Evolutionary conservation across 2,797 vertebrate species (phyloP).

Genomic region (Amazonetta brasiliensis): DNA sequence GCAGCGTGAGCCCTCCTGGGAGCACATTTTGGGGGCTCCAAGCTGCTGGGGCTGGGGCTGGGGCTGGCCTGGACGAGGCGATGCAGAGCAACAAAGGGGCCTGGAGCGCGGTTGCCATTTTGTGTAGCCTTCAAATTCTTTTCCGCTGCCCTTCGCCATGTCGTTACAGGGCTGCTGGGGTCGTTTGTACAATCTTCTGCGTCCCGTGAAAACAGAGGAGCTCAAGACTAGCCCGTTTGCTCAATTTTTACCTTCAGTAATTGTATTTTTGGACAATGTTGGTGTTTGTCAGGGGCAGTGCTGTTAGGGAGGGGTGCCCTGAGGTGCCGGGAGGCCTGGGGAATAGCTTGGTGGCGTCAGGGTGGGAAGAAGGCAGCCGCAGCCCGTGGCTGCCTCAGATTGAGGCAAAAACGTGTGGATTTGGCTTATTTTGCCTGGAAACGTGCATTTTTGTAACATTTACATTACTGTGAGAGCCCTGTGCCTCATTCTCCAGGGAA

Average conservation of each 20-base stretch:
- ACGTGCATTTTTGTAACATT: too few species aligned
- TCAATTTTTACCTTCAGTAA: not conserved
- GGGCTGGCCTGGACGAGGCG: not conserved
- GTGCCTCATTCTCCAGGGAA: fast-evolving
- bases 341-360: too few species aligned
- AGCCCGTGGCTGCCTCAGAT: fast-evolving
- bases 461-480: too few species aligned
- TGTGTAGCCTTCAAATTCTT: not conserved
- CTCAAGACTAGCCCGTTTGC: not conserved
- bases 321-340: too few species aligned
- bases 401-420: too few species aligned
- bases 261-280: fast-evolving
- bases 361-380: not conserved
- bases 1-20: too few species aligned
- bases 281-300: not conserved
- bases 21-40: fast-evolving
- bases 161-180: not conserved
- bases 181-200: not conserved
- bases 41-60: not conserved
- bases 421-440: too few species aligned
- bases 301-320: not conserved
- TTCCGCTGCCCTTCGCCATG: not conserved
- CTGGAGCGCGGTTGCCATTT: not conserved
- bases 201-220: fast-evolving
- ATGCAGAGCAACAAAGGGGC: fast-evolving